Evolutionary conservation across 2,113 vertebrate species (phyloP).

Genomic region (Mionectes macconnelli): DNA sequence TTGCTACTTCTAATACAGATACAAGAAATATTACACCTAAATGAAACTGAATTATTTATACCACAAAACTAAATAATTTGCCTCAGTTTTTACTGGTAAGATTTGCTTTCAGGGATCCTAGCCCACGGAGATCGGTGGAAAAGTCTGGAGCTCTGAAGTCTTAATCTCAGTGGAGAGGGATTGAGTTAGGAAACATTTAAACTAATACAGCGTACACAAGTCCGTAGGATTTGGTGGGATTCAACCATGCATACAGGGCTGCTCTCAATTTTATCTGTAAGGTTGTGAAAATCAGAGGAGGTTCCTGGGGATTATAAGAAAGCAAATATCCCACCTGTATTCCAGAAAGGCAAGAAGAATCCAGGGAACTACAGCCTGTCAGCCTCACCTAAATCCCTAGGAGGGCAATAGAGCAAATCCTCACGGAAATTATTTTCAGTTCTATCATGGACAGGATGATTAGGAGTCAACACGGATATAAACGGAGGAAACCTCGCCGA

Average conservation of each 20-base stretch:
- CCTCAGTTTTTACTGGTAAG: not conserved
- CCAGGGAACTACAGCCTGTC: not conserved
- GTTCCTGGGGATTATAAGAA: not conserved
- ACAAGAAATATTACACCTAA: not conserved
- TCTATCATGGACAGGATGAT: not conserved
- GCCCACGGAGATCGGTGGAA: not conserved
- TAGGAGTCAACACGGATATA: not conserved
- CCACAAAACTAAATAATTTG: not conserved
- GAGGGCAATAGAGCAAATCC: not conserved
- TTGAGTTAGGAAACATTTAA: not conserved
- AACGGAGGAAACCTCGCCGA: not conserved
- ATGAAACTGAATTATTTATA: not conserved
- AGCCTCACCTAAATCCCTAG: not conserved
- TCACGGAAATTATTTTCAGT: not conserved
- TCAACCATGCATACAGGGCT: not conserved
- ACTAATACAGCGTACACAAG: not conserved
- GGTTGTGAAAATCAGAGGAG: not conserved
- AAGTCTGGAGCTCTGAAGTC: not conserved
- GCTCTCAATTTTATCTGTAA: not conserved
- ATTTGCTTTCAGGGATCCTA: not conserved
- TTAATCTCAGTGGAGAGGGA: not conserved
- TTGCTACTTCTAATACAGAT: not conserved
- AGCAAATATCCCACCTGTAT: not conserved
- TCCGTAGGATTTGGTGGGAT: not conserved
- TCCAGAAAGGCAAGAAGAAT: not conserved